phyloP scores from a whole-genome alignment of 2,797 vertebrate species.

The Hemitrygon akajei region DNA sequence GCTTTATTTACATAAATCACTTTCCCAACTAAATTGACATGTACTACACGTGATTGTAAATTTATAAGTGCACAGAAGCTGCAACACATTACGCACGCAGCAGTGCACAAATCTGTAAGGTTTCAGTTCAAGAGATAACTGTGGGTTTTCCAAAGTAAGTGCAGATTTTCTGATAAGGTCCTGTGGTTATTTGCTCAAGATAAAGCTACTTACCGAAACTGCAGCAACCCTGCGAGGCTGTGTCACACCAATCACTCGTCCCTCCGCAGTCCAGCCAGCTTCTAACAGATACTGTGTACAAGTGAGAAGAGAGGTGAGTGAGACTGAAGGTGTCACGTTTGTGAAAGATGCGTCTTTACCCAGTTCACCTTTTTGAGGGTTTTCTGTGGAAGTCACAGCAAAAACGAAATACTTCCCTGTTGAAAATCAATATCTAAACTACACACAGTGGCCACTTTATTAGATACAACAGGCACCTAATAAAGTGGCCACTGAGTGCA shows the following conservation, averaged over 20 bases:
- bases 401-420: not conserved
- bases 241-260: conserved; percentile 88
- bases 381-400: not conserved
- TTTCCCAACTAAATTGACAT: not conserved
- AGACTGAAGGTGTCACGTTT: not conserved
- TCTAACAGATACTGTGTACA: conserved; percentile 81
- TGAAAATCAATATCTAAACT: too few relatives aligned
- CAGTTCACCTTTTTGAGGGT: not conserved
- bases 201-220: conserved; percentile 73
- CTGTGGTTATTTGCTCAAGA: not conserved
- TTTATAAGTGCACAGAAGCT: not conserved
- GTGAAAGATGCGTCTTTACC: not conserved
- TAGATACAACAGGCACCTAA: too few relatives aligned
- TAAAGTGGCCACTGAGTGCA: too few relatives aligned
- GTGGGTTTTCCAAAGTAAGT: not conserved
- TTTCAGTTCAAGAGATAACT: not conserved
- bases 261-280: conserved; percentile 93
- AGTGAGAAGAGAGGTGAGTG: not conserved
- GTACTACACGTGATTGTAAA: not conserved
- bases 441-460: too few relatives aligned
- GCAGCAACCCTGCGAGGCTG: conserved; percentile 93
- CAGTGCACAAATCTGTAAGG: not conserved
- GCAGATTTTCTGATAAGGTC: not conserved
- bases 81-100: not conserved
- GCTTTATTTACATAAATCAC: not conserved